These are phyloP conservation scores for Drosophila pruinosa DNA, from an alignment of 1,140 invertebrate genomes.

Conservation along the genomic window DNA sequence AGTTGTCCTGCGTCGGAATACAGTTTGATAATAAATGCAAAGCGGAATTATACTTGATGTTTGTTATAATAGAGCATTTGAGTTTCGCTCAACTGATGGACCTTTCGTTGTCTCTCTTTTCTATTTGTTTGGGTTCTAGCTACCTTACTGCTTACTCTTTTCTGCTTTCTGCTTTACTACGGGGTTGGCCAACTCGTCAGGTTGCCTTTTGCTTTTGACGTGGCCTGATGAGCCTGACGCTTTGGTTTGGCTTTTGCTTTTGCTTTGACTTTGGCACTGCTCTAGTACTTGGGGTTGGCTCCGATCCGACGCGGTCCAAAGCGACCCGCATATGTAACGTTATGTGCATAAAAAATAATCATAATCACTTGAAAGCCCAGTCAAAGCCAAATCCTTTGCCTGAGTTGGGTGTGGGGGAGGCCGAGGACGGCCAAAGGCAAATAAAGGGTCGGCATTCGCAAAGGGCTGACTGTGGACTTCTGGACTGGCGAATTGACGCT, in stretches of 20 bases:
- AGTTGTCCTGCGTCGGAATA: neutral
- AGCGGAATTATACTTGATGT: too few species aligned
- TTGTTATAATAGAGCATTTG: slow-evolving; percentile 21
- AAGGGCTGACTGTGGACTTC: too few species aligned
- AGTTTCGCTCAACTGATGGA: too few species aligned
- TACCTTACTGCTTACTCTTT: neutral
- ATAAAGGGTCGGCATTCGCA: slow-evolving; percentile 32
- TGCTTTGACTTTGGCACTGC: slow-evolving; percentile 7
- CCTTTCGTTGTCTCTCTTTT: slow-evolving; percentile 22
- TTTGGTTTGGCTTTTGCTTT: slow-evolving; percentile 29
- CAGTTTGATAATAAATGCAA: neutral
- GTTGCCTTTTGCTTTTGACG: slow-evolving; percentile 61
- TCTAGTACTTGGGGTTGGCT: slow-evolving; percentile 39
- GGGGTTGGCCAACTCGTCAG: slow-evolving; percentile 3
- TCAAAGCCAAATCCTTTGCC: slow-evolving; percentile 26
- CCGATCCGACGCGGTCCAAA: too few species aligned
- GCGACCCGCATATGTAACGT: slow-evolving; percentile 46
- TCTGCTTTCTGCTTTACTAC: too few species aligned
- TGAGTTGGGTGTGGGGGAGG: neutral
- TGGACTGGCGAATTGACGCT: slow-evolving; percentile 10
- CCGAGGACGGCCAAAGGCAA: neutral
- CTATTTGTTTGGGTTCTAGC: neutral
- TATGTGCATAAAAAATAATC: slow-evolving; percentile 81
- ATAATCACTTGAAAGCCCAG: slow-evolving; percentile 75
- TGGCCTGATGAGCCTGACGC: slow-evolving; percentile 50